Evolutionary conservation across 2,113 vertebrate genomes (phyloP).

Genomic region (Lates calcarifer): DNA sequence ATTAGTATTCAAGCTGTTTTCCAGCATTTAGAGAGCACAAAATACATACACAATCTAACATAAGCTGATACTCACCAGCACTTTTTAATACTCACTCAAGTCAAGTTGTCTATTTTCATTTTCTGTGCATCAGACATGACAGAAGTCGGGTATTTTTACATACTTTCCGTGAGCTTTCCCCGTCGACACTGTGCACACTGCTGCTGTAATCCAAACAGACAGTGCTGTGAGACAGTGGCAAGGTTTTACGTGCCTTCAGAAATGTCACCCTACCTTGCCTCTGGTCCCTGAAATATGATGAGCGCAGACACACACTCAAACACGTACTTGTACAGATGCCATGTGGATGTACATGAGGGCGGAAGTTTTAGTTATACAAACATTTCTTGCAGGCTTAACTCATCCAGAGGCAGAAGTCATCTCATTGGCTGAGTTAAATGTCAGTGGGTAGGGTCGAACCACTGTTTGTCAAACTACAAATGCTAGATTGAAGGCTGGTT

Average conservation of each 20-base stretch:
- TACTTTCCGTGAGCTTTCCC: slow-evolving; percentile 34
- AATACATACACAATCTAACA: slow-evolving; percentile 22
- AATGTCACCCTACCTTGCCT: slow-evolving; percentile 69
- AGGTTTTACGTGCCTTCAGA: slow-evolving; percentile 72
- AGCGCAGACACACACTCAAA: slow-evolving; percentile 19
- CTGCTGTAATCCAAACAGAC: slow-evolving; percentile 72
- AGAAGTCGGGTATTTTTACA: slow-evolving; percentile 50
- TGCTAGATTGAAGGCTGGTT: slow-evolving; percentile 11
- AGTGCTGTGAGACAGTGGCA: slow-evolving; percentile 57
- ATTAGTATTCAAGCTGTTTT: slow-evolving; percentile 52
- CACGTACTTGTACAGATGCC: slow-evolving; percentile 12
- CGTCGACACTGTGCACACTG: slow-evolving; percentile 33
- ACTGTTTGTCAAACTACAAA: neutral
- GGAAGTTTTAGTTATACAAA: slow-evolving; percentile 36
- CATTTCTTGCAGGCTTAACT: slow-evolving; percentile 34
- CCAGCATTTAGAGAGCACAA: neutral
- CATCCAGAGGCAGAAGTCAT: neutral
- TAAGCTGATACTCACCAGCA: slow-evolving; percentile 28
- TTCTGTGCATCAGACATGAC: slow-evolving; percentile 37
- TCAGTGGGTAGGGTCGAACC: slow-evolving; percentile 24
- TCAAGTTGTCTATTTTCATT: slow-evolving; percentile 33
- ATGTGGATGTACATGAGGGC: neutral
- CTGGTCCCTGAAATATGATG: slow-evolving; percentile 33
- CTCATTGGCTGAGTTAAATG: slow-evolving; percentile 46
- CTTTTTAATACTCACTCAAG: slow-evolving; percentile 25